Conservation (phyloP, 2,797 vertebrate species). For the Pseudomugil tenellus region DNA sequence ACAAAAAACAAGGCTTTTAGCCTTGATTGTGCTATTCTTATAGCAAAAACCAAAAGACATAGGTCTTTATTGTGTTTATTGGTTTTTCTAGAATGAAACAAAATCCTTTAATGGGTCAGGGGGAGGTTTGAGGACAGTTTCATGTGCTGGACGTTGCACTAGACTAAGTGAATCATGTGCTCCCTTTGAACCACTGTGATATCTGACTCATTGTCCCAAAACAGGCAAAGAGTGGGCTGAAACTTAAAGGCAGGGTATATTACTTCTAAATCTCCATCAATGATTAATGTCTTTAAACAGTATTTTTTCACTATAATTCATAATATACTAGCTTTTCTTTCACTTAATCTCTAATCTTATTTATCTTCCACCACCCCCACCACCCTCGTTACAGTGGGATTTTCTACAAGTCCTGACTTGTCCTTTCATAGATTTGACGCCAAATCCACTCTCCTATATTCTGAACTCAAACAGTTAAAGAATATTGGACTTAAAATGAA, state of each 20-base stretch:
- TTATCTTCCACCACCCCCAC: neutral
- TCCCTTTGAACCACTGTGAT: conserved; percentile 43
- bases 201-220: conserved; percentile 52
- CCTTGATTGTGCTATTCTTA: neutral
- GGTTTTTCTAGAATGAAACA: conserved; percentile 41
- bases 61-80: conserved; percentile 4
- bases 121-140: conserved; percentile 22
- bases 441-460: conserved; percentile 13
- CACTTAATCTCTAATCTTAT: conserved; percentile 5
- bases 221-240: conserved; percentile 25
- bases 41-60: neutral
- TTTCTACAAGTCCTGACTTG: conserved; percentile 55
- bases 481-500: conserved; percentile 20
- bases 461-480: conserved; percentile 14
- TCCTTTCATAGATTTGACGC: conserved; percentile 32
- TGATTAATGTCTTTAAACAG: conserved; percentile 8
- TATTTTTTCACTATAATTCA: conserved; percentile 11
- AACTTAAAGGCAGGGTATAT: conserved; percentile 14
- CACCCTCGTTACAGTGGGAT: conserved; percentile 22
- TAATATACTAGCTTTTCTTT: neutral
- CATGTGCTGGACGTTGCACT: conserved; percentile 32
- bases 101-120: conserved; percentile 54
- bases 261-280: neutral
- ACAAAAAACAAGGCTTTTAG: neutral
- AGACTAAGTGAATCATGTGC: conserved; percentile 46